Conservation (phyloP, 2,888 invertebrate genomes). For the Camponotus fellah region DNA sequence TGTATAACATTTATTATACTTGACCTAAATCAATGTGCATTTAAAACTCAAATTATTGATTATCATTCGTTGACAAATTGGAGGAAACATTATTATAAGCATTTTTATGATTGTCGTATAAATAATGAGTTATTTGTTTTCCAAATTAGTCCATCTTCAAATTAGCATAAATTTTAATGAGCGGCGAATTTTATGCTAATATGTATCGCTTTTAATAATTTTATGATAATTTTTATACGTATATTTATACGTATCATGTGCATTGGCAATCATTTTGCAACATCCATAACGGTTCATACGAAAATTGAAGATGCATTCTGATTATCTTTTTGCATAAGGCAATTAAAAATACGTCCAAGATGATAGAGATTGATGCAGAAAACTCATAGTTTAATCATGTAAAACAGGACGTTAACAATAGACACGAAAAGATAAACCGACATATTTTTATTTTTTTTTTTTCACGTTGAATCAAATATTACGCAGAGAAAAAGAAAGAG, state of each 20-base stretch:
- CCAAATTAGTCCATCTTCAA: constrained; percentile 4
- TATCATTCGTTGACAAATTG: not conserved
- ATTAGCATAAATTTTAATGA: constrained; percentile 20
- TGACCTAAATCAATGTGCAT: not conserved
- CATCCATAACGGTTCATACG: not conserved
- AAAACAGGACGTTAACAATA: not conserved
- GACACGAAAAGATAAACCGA: not conserved
- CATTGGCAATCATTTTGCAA: not conserved
- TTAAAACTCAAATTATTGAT: not conserved
- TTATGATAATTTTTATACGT: not conserved
- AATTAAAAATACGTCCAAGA: not conserved
- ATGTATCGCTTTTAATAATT: constrained; percentile 5
- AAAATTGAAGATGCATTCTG: not conserved
- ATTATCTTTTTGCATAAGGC: not conserved
- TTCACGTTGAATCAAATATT: not conserved
- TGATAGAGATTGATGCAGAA: not conserved
- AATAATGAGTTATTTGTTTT: constrained; percentile 22
- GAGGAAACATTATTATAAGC: constrained; percentile 15
- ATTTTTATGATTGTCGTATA: not conserved
- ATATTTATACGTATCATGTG: not conserved
- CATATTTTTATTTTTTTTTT: not conserved
- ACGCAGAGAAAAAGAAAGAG: not conserved
- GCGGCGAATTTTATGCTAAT: not conserved
- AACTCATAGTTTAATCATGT: not conserved
- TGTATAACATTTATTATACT: not conserved